Percentiles rank a stretch among this genome's conserved stretches.
These are phyloP conservation scores for Coleophora flavipennella DNA, from an alignment of 2,888 invertebrate species.

Conservation along the genomic window DNA sequence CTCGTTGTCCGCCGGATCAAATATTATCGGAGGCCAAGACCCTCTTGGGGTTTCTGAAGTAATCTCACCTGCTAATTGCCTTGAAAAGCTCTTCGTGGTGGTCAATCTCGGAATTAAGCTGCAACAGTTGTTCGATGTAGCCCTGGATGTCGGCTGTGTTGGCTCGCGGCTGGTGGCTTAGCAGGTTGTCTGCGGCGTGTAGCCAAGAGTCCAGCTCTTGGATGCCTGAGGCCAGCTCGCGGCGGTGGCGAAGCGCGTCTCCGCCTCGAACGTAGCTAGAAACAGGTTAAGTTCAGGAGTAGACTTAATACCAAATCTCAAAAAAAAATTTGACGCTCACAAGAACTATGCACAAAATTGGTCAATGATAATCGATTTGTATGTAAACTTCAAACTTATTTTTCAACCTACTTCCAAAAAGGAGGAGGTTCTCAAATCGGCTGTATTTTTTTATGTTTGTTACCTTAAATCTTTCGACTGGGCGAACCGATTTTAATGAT, in stretches of 20 bases:
- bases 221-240: conserved; percentile 83
- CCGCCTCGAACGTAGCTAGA: conserved; percentile 84
- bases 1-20: too few species aligned
- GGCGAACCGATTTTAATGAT: too few species aligned
- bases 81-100: conserved; percentile 92
- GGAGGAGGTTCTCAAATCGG: too few species aligned
- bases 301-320: neutral
- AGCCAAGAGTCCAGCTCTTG: conserved; percentile 86
- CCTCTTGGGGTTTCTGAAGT: too few species aligned
- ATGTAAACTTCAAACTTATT: too few species aligned
- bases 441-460: too few species aligned
- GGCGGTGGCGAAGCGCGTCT: conserved; percentile 85
- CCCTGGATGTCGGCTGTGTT: conserved; percentile 84
- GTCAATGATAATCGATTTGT: too few species aligned
- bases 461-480: too few species aligned
- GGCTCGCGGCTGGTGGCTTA: conserved; percentile 80
- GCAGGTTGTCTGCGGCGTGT: conserved; percentile 78
- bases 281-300: neutral
- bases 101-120: conserved; percentile 85
- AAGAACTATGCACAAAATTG: too few species aligned
- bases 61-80: conserved; percentile 79
- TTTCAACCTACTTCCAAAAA: too few species aligned
- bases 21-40: too few species aligned
- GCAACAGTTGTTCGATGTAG: conserved; percentile 84
- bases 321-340: too few species aligned